Conservation (phyloP, 2,888 invertebrate genomes). For the Volucella inanis region DNA sequence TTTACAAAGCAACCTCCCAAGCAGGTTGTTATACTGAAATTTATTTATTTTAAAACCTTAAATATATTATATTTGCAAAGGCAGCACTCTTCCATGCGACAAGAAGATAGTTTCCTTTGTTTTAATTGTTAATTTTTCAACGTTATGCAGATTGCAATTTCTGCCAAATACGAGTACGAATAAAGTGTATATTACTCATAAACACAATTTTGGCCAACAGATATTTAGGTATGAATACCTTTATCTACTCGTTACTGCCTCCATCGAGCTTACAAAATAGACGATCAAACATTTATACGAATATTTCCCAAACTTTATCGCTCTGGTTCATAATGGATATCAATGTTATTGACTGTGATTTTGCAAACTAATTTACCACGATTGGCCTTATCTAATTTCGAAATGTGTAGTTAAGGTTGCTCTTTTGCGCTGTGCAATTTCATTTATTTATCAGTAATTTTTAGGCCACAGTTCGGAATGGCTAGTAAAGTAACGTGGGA, state of each 20-base stretch:
- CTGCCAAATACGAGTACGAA: neutral
- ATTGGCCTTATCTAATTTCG: constrained; percentile 34
- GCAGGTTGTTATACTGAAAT: too few relatives aligned
- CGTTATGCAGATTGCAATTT: neutral
- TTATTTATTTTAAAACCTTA: too few relatives aligned
- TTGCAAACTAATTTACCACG: constrained; percentile 4
- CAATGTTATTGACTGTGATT: constrained; percentile 2
- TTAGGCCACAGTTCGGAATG: constrained; percentile 39
- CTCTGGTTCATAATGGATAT: constrained; percentile 25
- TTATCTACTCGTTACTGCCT: constrained; percentile 35
- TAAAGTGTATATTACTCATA: neutral
- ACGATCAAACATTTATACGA: constrained; percentile 35
- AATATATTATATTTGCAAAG: too few relatives aligned
- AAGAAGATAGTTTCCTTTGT: too few relatives aligned
- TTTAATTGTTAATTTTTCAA: too few relatives aligned
- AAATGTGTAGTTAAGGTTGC: neutral
- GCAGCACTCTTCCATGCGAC: too few relatives aligned
- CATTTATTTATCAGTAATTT: constrained; percentile 23
- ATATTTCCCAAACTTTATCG: constrained; percentile 23
- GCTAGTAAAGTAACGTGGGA: neutral
- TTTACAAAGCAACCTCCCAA: too few relatives aligned
- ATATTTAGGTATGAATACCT: neutral
- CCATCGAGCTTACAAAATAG: constrained; percentile 12
- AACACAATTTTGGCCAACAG: neutral
- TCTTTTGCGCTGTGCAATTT: constrained; percentile 13